These are phyloP conservation scores for Cherax quadricarinatus DNA, from an alignment of 1,140 invertebrate species.

Conservation along the genomic window DNA sequence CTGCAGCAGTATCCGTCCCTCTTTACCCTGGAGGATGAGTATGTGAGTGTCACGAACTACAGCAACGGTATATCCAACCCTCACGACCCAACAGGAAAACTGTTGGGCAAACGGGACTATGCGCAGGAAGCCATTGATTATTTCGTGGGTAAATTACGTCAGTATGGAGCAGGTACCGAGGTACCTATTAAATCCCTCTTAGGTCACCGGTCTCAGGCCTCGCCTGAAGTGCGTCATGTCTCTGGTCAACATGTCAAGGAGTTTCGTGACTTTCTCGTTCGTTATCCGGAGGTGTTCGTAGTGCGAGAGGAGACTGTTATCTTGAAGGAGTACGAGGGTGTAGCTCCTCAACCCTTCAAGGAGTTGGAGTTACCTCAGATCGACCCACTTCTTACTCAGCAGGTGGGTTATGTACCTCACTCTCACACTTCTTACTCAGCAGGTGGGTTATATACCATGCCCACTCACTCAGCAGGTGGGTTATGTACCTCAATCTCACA, in stretches of 20 bases:
- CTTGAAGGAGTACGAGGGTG: conserved; percentile 80
- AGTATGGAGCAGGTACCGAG: conserved; percentile 92
- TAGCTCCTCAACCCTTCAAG: conserved; percentile 70
- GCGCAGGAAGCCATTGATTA: conserved; percentile 95
- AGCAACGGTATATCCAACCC: conserved; percentile 73
- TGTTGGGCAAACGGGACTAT: conserved; percentile 86
- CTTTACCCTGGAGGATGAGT: conserved; percentile 93
- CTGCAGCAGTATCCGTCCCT: conserved; percentile 89
- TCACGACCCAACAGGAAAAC: conserved; percentile 76
- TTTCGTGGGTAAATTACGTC: conserved; percentile 92
- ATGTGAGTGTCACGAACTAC: conserved; percentile 90
- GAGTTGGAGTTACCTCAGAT: conserved; percentile 78
- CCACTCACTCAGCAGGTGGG: background rate
- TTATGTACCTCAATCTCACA: too few relatives aligned
- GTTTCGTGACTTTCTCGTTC: conserved; percentile 92
- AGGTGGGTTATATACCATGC: background rate
- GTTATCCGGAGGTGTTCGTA: conserved; percentile 91
- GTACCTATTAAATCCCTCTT: conserved; percentile 93
- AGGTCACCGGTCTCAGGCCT: conserved; percentile 94
- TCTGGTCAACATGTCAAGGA: conserved; percentile 95
- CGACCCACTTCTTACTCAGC: conserved; percentile 88
- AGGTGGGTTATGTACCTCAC: conserved; percentile 77
- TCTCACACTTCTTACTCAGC: background rate
- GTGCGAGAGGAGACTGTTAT: conserved; percentile 91
- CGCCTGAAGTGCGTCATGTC: conserved; percentile 95